Evolutionary conservation across 2,797 vertebrate genomes (phyloP), one percentile per base, ranked within the genome.

Genomic region (Brachyrhaphis roseni): DNA sequence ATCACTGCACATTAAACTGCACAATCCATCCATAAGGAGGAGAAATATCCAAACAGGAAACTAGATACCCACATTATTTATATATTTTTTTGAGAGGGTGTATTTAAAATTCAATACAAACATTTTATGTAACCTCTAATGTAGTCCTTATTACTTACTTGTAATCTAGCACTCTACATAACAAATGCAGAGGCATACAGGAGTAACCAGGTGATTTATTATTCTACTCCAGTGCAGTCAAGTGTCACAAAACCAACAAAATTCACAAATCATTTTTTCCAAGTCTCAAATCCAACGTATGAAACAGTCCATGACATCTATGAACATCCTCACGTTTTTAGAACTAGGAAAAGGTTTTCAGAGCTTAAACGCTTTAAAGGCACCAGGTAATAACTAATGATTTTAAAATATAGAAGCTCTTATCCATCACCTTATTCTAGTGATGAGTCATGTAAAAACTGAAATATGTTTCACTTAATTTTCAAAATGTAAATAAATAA

Each of bases 391-490:
- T 18, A 28, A 16, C 34, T 28, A 13, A 6, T 23, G 13, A 55
- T 74, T 31, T 53, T 36, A n/a, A 41, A 55, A 51, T 74, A 23
- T 28, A 51, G 8, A 53, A 8, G 46, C 72, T 53, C 53, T 57
- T 45, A 11, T 13, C 8, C 36, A 39, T 28, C 16, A 12, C 34
- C 31, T 26, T 16, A 75, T 15, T 39, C 34, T 51, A 73, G 72
- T 13, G 43, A 47, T 76, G 74, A 75, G 23, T 51, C 34, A 53
- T 36, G 18, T 8, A 18, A 51, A 39, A 41, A 3, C 46, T n/a
- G 47, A 77, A 41, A 68, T 36, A 77, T 39, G 34, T 77, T 51
- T 71, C 7, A 77, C n/a, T 5, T 47, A 73, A 26, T 13, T 72
- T 71, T 59, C 55, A 36, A 12, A n/a, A 47, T n/a, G 5, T 55